Conservation (phyloP, 2,888 invertebrate species). For the Hypselothyrea guttata region DNA sequence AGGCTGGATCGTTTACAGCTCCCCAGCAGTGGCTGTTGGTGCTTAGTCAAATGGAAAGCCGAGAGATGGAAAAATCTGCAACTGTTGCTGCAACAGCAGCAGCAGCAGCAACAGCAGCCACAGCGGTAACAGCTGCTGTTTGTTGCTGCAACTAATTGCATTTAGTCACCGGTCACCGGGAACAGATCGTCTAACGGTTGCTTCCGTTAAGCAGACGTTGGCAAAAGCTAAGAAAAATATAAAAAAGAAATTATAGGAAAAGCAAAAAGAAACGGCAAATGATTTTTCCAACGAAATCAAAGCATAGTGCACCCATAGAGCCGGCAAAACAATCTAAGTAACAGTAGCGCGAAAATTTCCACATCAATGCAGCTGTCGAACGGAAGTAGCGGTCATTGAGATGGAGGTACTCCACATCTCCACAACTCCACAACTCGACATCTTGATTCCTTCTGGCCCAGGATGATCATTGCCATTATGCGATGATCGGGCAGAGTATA, state of each 20-base stretch:
- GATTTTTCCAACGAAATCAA: constrained; percentile 64
- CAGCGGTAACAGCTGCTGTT: constrained; percentile 60
- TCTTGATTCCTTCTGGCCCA: constrained; percentile 11
- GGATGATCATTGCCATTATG: too few relatives aligned
- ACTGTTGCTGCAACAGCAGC: constrained; percentile 22
- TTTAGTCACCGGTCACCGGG: constrained; percentile 63
- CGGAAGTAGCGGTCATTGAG: constrained; percentile 53
- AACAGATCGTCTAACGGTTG: constrained; percentile 70
- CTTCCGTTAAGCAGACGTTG: constrained; percentile 68
- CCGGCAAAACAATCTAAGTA: constrained; percentile 42
- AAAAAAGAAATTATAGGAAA: constrained; percentile 9
- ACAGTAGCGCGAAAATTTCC: constrained; percentile 59
- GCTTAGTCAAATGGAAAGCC: constrained; percentile 68
- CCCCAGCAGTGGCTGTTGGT: constrained; percentile 33
- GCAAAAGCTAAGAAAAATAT: constrained; percentile 20
- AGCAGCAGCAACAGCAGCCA: constrained; percentile 17
- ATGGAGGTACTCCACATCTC: constrained; percentile 24
- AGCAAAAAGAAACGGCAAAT: constrained; percentile 33
- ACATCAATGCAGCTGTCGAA: constrained; percentile 54
- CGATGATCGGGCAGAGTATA: not conserved
- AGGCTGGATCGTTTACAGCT: constrained; percentile 50
- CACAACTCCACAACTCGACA: constrained; percentile 12
- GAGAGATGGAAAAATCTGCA: constrained; percentile 18
- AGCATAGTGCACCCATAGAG: constrained; percentile 55
- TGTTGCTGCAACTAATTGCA: constrained; percentile 76